Conservation (phyloP, 2,888 invertebrate genomes). For the Yponomeuta evonymella region DNA sequence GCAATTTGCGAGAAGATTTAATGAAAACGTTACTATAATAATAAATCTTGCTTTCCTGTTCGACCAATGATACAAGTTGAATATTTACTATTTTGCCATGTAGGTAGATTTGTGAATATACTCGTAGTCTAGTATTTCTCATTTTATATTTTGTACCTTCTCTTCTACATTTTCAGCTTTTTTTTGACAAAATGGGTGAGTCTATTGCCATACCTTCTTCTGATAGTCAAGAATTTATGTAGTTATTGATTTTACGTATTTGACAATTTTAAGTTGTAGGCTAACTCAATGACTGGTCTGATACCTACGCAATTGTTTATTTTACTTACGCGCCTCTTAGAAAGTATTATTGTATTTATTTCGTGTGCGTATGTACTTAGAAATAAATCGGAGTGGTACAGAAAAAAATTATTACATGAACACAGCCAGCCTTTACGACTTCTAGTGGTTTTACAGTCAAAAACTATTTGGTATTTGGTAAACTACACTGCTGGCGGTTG, state of each 20-base stretch:
- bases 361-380: neutral
- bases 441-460: too few relatives aligned
- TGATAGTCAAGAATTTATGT: neutral
- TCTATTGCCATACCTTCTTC: neutral
- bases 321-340: neutral
- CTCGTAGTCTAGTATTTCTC: neutral
- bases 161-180: neutral
- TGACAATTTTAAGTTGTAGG: neutral
- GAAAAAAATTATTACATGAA: neutral
- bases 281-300: neutral
- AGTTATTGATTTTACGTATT: neutral
- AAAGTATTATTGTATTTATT: conserved; percentile 2
- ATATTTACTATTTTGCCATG: neutral
- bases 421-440: too few relatives aligned
- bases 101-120: neutral
- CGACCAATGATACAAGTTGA: too few relatives aligned
- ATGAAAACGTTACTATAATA: too few relatives aligned
- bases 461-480: too few relatives aligned
- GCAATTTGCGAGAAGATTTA: too few relatives aligned
- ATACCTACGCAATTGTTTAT: neutral
- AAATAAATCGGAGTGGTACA: neutral
- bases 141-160: neutral
- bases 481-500: too few relatives aligned
- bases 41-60: too few relatives aligned
- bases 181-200: neutral